phyloP scores from a whole-genome alignment of 2,797 vertebrate genomes.

The Diceros bicornis region DNA sequence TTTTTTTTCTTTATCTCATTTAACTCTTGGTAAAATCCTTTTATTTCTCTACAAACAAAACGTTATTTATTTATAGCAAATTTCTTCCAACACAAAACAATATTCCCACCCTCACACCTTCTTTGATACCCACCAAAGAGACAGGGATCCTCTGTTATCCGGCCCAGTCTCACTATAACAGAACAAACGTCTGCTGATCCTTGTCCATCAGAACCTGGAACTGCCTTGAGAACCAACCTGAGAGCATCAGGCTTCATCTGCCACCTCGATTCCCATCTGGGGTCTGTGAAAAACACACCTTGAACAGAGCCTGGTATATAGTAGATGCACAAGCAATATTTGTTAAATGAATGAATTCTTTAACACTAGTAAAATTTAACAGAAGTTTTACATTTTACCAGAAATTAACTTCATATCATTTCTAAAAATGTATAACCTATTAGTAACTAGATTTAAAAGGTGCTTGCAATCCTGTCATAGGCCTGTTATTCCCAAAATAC shows the following conservation, averaged over 20 bases:
- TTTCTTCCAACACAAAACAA: not conserved
- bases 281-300: not conserved
- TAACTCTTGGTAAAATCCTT: not conserved
- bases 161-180: not conserved
- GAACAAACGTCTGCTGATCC: not conserved
- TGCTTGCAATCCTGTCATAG: not conserved
- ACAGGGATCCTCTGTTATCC: not conserved
- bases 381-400: not conserved
- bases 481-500: not conserved
- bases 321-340: not conserved
- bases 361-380: not conserved
- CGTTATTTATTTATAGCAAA: not conserved
- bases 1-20: constrained; percentile 3
- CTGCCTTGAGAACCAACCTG: not conserved
- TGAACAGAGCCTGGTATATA: not conserved
- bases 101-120: not conserved
- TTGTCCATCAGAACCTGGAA: not conserved
- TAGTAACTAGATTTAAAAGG: not conserved
- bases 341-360: not conserved
- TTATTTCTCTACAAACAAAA: constrained; percentile 19
- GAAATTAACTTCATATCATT: not conserved
- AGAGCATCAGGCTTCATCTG: not conserved
- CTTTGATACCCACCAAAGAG: not conserved
- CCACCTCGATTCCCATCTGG: not conserved
- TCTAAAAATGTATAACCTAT: not conserved